Base-by-base conservation (phyloP, 2,888 invertebrate genomes). In the Cephus rjabovi region DNA sequence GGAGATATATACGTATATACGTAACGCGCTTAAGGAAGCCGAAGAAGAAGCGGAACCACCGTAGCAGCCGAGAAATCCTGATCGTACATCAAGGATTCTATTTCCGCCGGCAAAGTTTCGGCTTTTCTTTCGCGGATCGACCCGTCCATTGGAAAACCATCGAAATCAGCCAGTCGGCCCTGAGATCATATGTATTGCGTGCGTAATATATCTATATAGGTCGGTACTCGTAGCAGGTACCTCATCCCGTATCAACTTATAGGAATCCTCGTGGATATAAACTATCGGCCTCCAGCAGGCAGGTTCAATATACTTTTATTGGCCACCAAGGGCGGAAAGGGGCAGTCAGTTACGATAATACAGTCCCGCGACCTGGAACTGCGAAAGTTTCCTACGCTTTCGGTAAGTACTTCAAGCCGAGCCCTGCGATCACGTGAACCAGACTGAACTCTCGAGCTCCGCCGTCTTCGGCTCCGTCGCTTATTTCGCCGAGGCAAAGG, bases 241-340 rank as follows among this genome's bases (percentile, higher is more conserved):
- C 56, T 56, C 56, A 23, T 56, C 23, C 9, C 56, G 15, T 56
- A 23, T 9, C 56, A 56, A 56, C 56, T 56, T 23, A 56, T 56
- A 23, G 56, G 9, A 79, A 76, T 79, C 76, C 31, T 37, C 70
- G 31, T 75, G n/a, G 75, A 80, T 76, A 80, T 74, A 69, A 37
- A 78, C 69, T 75, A 73, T 68, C 75, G 70, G 34, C 56, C 73
- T 75, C 68, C 69, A 77, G 56, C 35, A 78, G 81, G 82, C 76
- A 81, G 79, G 77, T 86, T 82, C 86, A 80, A 86, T 85, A 83
- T 83, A 85, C 82, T 84, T 86, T 87, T 84, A 87, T 85, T 85
- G 83, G 78, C 74, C 80, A 76, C 73, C 23, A 9, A 23, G 23
- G 56, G 23, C 23, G 9, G 6, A 0, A 1, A 9, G 73, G 77